Conservation (phyloP, 2,113 vertebrate species). For the Phrynosoma platyrhinos region DNA sequence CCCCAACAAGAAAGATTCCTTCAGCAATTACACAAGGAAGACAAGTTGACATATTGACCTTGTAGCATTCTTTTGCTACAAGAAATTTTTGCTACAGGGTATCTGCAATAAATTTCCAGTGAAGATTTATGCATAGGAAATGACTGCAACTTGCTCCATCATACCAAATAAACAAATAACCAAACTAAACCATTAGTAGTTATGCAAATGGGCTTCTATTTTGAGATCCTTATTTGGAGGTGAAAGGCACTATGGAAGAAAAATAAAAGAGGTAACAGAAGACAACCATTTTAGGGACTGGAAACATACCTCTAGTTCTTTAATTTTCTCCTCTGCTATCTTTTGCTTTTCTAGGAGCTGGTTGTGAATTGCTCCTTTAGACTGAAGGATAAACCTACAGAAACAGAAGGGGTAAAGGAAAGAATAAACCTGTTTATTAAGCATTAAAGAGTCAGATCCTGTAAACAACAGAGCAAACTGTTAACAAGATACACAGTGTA, state of each 20-base stretch:
- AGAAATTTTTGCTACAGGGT: too few species aligned
- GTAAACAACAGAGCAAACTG: background rate
- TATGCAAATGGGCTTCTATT: background rate
- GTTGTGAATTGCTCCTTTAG: slow-evolving; percentile 91
- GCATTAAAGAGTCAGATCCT: background rate
- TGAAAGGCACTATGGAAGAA: background rate
- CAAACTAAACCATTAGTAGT: background rate
- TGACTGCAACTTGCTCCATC: background rate
- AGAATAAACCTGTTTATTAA: slow-evolving; percentile 28
- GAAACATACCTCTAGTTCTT: slow-evolving; percentile 91
- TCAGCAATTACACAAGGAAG: background rate
- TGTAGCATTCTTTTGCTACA: background rate
- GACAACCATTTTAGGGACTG: background rate
- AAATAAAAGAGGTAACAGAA: background rate
- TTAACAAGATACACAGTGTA: background rate
- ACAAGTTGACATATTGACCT: too few species aligned
- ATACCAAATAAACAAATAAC: background rate
- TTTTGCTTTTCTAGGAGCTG: slow-evolving; percentile 93
- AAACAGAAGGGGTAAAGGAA: slow-evolving; percentile 25
- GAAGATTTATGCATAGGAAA: background rate
- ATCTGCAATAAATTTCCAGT: background rate
- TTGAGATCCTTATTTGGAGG: slow-evolving; percentile 1
- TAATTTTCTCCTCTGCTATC: slow-evolving; percentile 95
- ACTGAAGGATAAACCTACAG: slow-evolving; percentile 94
- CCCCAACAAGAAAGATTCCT: background rate